Base-by-base conservation (phyloP, 2,113 vertebrate genomes). In the Tyrannus savana region DNA sequence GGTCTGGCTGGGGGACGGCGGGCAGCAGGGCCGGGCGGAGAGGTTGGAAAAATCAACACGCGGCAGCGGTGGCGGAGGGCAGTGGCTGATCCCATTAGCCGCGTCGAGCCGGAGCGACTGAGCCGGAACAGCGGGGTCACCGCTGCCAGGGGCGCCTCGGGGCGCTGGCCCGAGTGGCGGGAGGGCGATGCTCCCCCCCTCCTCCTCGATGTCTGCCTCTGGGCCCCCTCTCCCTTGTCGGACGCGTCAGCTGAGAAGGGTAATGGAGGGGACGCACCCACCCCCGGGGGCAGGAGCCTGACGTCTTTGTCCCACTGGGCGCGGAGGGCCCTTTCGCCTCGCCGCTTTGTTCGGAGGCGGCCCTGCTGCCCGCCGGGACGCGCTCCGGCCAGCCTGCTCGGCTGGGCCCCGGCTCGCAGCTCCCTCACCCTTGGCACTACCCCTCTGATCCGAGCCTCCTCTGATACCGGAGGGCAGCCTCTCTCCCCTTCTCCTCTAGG, bases 1-100 rank as follows among this genome's bases (percentile, higher is more conserved):
- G 41, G 30, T 35, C 74, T 84, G 87, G 66, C 33, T 49, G 30
- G 30, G 80, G 76, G 84, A 80, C 89, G 84, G 72, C 86, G 95
- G 95, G 91, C 91, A 92, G 47, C 56, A 90, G 42, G 75, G 79
- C 77, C 53, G 85, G 88, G 86, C 47, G 28, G 72, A 81, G 83
- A 95, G 84, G 93, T 44, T 95, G 95, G 97, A 98, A 97, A 97
- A 97, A 97, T 96, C 96, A 96, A 96, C 94, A 91, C 97, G 90
- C 96, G 80, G 96, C 93, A 76, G 95, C 96, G 71, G 87, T 59
- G 47, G 91, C 92, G 80, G 75, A 86, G 50, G 82, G 75, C 96
- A 90, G 87, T 42, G 39, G 77, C 92, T 92, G 95, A 96, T 97
- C 95, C 94, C 96, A 94, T 97, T 94, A 97, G 91, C 91, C 47